Conservation (phyloP, 2,113 vertebrate genomes). For the Apistogramma diplotaenia region DNA sequence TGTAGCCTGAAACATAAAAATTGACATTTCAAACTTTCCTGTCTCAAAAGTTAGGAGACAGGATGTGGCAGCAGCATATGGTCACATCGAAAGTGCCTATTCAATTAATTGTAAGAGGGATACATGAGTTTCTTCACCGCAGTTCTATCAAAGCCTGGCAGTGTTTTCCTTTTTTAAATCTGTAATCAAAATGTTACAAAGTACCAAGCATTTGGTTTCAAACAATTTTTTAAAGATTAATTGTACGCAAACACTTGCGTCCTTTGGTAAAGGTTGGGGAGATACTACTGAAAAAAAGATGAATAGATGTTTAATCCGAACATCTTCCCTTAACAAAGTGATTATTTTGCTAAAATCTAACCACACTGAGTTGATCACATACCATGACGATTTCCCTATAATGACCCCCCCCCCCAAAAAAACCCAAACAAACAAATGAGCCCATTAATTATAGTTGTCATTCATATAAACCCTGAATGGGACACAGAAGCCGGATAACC, state of each 20-base stretch:
- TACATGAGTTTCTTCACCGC: not conserved
- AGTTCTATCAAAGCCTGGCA: not conserved
- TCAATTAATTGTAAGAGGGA: not conserved
- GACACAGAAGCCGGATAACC: not conserved
- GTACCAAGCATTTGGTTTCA: no score
- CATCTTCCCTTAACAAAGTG: not conserved
- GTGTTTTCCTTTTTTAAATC: not conserved
- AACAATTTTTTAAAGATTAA: not conserved
- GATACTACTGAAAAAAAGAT: not conserved
- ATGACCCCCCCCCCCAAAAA: no score
- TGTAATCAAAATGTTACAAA: not conserved
- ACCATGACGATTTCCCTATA: rapidly evolving
- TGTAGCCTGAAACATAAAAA: constrained; percentile 66
- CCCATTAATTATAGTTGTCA: not conserved
- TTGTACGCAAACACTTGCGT: rapidly evolving
- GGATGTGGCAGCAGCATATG: constrained; percentile 55
- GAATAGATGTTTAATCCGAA: not conserved
- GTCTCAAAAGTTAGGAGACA: constrained; percentile 59
- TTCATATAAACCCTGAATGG: not conserved
- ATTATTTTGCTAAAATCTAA: not conserved
- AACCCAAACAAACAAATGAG: no score
- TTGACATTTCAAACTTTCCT: constrained; percentile 70
- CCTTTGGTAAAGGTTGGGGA: not conserved
- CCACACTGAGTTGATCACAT: rapidly evolving
- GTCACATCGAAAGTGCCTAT: not conserved